Percentiles rank a stretch among this genome's conserved stretches.
Conservation (phyloP, 2,888 invertebrate species). For the Copidosoma aretas region DNA sequence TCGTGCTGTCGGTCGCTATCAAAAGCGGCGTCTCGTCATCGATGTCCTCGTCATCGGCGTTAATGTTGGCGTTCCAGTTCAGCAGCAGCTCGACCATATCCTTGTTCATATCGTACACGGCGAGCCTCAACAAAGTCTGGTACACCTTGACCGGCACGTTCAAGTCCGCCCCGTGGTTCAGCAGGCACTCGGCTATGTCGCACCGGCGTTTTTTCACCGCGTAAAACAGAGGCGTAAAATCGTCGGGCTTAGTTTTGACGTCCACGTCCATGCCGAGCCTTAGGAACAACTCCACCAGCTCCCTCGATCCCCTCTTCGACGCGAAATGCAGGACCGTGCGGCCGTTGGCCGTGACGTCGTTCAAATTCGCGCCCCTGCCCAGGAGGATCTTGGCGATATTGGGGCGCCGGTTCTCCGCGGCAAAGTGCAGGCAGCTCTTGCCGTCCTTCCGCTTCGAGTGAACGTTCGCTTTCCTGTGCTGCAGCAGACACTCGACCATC, state of each 20-base stretch:
- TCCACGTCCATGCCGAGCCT: constrained; percentile 35
- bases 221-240: constrained; percentile 34
- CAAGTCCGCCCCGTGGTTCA: constrained; percentile 35
- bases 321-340: constrained; percentile 34
- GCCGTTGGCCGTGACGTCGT: constrained; percentile 22
- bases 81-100: constrained; percentile 37
- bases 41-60: constrained; percentile 32
- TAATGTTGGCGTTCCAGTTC: constrained; percentile 37
- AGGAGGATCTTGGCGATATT: constrained; percentile 29
- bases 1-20: constrained; percentile 32
- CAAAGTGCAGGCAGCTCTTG: constrained; percentile 35
- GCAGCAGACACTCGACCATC: constrained; percentile 35
- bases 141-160: constrained; percentile 30
- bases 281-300: constrained; percentile 35
- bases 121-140: constrained; percentile 33
- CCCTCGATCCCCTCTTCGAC: constrained; percentile 31
- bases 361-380: constrained; percentile 25
- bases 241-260: constrained; percentile 26
- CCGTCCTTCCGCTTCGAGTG: constrained; percentile 30
- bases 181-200: constrained; percentile 33
- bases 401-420: constrained; percentile 29
- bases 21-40: constrained; percentile 32
- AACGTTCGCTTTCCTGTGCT: constrained; percentile 27
- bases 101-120: constrained; percentile 36
- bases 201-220: constrained; percentile 36